Conservation (phyloP, 2,888 invertebrate species). For the Lacanobia oleracea region DNA sequence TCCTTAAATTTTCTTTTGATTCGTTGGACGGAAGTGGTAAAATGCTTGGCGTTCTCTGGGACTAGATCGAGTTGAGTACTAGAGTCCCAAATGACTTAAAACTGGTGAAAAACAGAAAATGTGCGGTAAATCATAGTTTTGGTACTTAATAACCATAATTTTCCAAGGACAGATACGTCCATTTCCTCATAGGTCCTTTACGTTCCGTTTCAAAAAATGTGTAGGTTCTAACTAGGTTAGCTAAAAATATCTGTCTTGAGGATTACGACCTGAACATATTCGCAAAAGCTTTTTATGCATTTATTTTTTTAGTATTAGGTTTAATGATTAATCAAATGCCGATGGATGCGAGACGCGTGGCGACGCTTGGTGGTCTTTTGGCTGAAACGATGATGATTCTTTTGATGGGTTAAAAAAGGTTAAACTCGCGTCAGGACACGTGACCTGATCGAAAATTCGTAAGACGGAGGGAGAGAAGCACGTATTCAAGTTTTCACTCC, state of each 20-base stretch:
- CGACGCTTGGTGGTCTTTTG: too few species aligned
- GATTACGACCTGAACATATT: background rate
- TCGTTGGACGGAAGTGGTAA: slow-evolving; percentile 15
- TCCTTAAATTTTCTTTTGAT: slow-evolving; percentile 56
- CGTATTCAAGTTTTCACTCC: too few species aligned
- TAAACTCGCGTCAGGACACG: too few species aligned
- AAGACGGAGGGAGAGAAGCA: too few species aligned
- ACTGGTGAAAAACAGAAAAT: background rate
- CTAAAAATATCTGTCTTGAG: too few species aligned
- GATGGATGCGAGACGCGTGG: too few species aligned
- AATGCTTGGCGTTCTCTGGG: slow-evolving; percentile 6
- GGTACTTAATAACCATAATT: background rate
- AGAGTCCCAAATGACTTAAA: background rate
- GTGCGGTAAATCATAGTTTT: too few species aligned
- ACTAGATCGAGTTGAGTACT: background rate
- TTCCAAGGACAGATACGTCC: background rate
- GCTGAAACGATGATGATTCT: too few species aligned
- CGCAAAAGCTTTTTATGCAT: background rate
- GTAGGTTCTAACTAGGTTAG: too few species aligned
- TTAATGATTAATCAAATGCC: background rate
- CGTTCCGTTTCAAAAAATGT: background rate
- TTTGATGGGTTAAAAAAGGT: too few species aligned
- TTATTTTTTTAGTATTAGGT: background rate
- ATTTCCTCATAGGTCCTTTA: background rate
- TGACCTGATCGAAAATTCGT: too few species aligned